Conservation (phyloP, 2,113 vertebrate species). For the Laticauda laticaudata region DNA sequence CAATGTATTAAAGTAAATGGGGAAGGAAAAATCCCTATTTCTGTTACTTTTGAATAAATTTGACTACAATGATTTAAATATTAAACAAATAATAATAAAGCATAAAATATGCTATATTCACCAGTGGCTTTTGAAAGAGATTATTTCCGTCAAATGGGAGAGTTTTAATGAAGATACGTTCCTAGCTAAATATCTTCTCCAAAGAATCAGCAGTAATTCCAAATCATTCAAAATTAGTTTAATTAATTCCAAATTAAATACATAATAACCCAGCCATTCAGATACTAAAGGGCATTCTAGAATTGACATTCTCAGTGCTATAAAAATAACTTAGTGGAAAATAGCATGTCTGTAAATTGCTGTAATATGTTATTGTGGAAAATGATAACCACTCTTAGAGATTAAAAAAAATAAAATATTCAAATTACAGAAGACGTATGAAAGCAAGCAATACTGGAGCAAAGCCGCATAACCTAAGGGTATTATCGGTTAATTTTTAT, state of each 20-base stretch:
- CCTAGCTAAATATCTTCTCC: slow-evolving; percentile 52
- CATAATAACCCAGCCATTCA: slow-evolving; percentile 20
- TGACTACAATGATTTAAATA: slow-evolving; percentile 39
- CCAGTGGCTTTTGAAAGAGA: slow-evolving; percentile 30
- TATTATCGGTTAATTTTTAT: slow-evolving; percentile 36
- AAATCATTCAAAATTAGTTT: slow-evolving; percentile 7
- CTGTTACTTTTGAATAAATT: slow-evolving; percentile 51
- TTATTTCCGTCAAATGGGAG: slow-evolving; percentile 28
- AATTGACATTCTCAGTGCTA: slow-evolving; percentile 36
- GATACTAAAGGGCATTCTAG: neutral
- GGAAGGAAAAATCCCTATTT: slow-evolving; percentile 41
- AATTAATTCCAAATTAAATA: slow-evolving; percentile 66
- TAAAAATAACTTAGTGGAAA: slow-evolving; percentile 23
- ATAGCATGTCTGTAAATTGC: neutral
- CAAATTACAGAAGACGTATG: slow-evolving; percentile 61
- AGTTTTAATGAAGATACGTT: slow-evolving; percentile 56
- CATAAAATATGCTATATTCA: slow-evolving; percentile 36
- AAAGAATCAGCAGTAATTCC: slow-evolving; percentile 39
- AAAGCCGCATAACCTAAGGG: slow-evolving; percentile 20
- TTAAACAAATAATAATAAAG: slow-evolving; percentile 28
- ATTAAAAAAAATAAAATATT: slow-evolving; percentile 41
- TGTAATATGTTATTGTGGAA: slow-evolving; percentile 1
- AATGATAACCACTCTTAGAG: slow-evolving; percentile 48
- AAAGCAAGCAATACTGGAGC: slow-evolving; percentile 50
- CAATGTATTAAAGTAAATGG: slow-evolving; percentile 65